Evolutionary conservation across 1,140 invertebrate species (phyloP).

Genomic region (Nylanderia fulva): DNA sequence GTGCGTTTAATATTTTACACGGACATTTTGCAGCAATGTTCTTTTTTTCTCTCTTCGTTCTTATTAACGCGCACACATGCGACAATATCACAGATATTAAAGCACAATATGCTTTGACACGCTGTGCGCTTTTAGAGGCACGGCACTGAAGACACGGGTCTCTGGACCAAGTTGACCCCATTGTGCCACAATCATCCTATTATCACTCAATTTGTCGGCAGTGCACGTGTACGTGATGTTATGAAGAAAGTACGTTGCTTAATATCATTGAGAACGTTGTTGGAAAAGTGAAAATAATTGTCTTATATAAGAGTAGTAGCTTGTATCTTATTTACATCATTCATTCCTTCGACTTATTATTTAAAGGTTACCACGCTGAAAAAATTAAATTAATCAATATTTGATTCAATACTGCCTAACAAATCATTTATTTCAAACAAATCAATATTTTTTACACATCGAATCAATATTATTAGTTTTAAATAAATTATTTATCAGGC

Average conservation of each 20-base stretch:
- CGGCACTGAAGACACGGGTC: constrained; percentile 61
- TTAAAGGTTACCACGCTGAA: too few species aligned
- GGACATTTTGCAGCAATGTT: not conserved
- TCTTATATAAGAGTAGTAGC: not conserved
- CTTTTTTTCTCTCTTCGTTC: not conserved
- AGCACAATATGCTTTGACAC: constrained; percentile 42
- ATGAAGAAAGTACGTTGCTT: constrained; percentile 44
- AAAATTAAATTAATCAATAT: too few species aligned
- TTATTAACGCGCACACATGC: not conserved
- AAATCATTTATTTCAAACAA: too few species aligned
- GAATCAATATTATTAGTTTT: too few species aligned
- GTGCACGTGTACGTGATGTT: constrained; percentile 18
- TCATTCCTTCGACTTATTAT: too few species aligned
- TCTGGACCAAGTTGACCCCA: constrained; percentile 70
- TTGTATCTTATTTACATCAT: not conserved
- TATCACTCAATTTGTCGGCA: constrained; percentile 74
- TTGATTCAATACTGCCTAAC: too few species aligned
- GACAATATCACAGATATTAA: constrained; percentile 38
- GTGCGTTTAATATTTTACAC: not conserved
- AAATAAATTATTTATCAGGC: too few species aligned
- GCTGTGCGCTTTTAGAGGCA: constrained; percentile 10
- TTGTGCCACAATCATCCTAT: constrained; percentile 78
- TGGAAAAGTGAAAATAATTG: not conserved
- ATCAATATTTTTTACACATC: too few species aligned
- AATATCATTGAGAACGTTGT: not conserved